phyloP scores from a whole-genome alignment of 2,888 invertebrate genomes.

The Coremacera marginata region DNA sequence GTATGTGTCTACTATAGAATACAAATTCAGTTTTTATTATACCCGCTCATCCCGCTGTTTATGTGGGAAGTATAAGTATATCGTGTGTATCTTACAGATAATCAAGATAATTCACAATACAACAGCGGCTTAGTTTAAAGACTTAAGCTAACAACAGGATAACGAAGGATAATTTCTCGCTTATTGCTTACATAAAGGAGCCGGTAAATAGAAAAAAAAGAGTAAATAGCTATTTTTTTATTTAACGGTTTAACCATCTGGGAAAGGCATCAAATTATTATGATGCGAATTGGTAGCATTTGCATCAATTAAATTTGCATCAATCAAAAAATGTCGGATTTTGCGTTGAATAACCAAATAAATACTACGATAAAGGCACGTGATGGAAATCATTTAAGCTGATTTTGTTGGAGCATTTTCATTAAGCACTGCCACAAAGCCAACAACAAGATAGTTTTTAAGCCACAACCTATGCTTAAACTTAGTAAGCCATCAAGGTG shows the following conservation, averaged over 20 bases:
- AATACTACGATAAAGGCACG: background rate
- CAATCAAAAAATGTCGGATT: conserved; percentile 17
- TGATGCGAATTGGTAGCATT: conserved; percentile 8
- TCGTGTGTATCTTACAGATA: no score
- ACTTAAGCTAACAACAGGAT: no score
- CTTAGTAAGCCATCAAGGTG: background rate
- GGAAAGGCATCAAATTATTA: background rate
- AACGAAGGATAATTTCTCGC: no score
- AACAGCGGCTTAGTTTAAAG: no score
- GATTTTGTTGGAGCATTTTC: background rate
- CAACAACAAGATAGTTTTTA: background rate
- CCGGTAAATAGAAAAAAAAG: background rate
- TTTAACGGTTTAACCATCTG: background rate
- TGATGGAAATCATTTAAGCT: background rate
- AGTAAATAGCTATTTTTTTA: background rate
- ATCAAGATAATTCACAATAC: no score
- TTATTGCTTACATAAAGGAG: background rate
- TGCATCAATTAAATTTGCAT: conserved; percentile 20
- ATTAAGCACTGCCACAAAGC: background rate
- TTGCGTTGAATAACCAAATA: background rate
- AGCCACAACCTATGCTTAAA: background rate
- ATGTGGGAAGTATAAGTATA: no score
- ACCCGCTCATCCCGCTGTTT: no score
- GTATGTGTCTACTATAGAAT: no score
- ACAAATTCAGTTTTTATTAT: no score